Conservation (phyloP, 2,113 vertebrate species). For the Microtus pennsylvanicus region DNA sequence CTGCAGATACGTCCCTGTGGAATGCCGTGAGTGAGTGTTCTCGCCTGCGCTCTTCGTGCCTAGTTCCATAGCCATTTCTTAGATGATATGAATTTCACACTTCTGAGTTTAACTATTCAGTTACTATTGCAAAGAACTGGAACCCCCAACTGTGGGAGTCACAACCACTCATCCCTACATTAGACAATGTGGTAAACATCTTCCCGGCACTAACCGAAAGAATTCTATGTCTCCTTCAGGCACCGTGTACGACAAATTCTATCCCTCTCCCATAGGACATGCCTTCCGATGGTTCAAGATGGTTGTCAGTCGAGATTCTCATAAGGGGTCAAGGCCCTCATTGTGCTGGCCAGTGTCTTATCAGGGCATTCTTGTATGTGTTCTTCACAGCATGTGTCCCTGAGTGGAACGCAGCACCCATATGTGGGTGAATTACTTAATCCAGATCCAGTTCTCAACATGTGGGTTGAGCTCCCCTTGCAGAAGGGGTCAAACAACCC, state of each 20-base stretch:
- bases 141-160: background rate
- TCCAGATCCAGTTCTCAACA: background rate
- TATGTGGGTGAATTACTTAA: background rate
- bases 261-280: background rate
- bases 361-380: background rate
- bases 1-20: no score
- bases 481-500: background rate
- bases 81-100: background rate
- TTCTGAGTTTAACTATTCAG: background rate
- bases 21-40: rapidly evolving
- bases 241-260: background rate
- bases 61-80: background rate
- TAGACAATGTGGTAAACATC: background rate
- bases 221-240: background rate
- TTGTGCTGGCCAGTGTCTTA: background rate
- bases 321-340: background rate
- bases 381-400: background rate
- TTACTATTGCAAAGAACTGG: background rate
- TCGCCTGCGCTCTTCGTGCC: background rate
- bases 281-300: background rate
- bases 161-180: background rate
- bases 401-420: background rate
- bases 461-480: background rate
- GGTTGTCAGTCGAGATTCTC: background rate
- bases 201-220: background rate